phyloP scores from a whole-genome alignment of 2,113 vertebrate genomes.

The Phyllostomus hastatus region DNA sequence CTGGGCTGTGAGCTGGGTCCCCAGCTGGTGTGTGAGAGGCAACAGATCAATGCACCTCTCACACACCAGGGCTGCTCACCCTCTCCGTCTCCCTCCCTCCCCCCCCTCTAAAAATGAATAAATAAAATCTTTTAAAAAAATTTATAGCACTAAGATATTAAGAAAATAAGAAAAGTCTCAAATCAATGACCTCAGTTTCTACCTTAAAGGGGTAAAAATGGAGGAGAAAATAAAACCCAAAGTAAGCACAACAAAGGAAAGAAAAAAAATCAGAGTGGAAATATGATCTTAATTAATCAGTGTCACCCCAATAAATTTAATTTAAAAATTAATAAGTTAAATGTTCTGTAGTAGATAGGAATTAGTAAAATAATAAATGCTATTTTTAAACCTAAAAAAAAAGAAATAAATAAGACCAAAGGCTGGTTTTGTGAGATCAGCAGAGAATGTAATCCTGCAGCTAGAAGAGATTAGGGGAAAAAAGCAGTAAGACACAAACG shows the following conservation, averaged over 20 bases:
- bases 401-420: background rate
- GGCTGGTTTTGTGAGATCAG: background rate
- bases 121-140: background rate
- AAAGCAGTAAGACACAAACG: background rate
- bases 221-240: background rate
- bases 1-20: too few relatives aligned
- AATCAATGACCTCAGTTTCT: background rate
- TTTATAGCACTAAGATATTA: background rate
- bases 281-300: background rate
- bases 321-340: background rate
- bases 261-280: background rate
- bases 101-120: background rate
- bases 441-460: background rate
- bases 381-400: background rate
- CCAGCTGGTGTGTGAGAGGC: too few relatives aligned
- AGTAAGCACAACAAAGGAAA: background rate
- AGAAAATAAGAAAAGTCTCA: background rate
- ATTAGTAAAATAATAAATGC: background rate
- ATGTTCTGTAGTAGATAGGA: background rate
- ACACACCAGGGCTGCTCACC: background rate
- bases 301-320: background rate
- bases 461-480: background rate
- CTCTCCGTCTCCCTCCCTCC: background rate
- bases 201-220: background rate
- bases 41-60: too few relatives aligned